Base-by-base conservation (phyloP, 2,888 invertebrate genomes). In the Sceliomorpha sp. region DNA sequence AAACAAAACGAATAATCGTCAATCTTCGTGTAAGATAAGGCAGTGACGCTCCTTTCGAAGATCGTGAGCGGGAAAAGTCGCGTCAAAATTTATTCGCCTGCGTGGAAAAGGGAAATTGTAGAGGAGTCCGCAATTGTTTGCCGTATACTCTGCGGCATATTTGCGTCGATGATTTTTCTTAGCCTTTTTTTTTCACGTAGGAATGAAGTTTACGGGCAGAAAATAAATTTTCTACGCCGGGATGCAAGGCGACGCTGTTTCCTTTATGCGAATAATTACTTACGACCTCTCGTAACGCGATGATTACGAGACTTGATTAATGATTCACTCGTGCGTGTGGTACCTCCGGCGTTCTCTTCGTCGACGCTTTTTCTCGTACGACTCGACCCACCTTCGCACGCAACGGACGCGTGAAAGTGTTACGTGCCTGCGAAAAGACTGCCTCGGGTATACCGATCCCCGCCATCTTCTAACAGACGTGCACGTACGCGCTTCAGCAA, bases 11-110 rank as follows among this genome's bases (percentile, higher is more conserved):
- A 29, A 9, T 5, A 60, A 53, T 20, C 53, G 51, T 17, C 59
- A 67, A 32, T 68, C 60, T 55, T 68, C 68, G 56, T 32, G 14
- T 37, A 29, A 48, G 59, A 67, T 67, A 66, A 58, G 59, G 47
- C 34, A 45, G 24, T 45, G 50, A 51, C 66, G 44, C 32, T 17
- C 5, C 20, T 10, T 4, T 24, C 20, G 9, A 31, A 53, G 48
- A 68, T 60, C 60, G 56, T 47, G 42, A 59, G 48, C 34, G 62
- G 50, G 39, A 32, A 45, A 45, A 50, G 48, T 34, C 32, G 13
- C 39, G 34, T 39, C 17, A 37, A 60, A 48, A 56, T 51, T 40
- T 45, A 66, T 58, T 66, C 53, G 10, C 7, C n/a, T n/a, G 36
- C 20, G 5, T 5, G 20, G 20, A 20, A 20, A 20, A n/a, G n/a